phyloP scores from a whole-genome alignment of 2,797 vertebrate genomes.

The Sciaenops ocellatus region DNA sequence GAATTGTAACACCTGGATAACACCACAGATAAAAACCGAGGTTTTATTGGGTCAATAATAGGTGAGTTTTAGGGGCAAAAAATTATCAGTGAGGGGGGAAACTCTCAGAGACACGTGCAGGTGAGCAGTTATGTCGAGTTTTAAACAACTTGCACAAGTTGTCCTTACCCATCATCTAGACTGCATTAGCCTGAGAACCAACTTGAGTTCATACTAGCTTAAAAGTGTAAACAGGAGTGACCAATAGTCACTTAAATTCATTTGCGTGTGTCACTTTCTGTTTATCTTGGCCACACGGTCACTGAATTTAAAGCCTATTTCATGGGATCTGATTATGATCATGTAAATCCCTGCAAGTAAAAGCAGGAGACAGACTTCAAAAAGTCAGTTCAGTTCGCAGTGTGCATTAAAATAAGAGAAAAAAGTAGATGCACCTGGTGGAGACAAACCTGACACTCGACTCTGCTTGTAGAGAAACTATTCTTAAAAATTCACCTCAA shows the following conservation, averaged over 20 bases:
- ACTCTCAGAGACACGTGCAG: constrained; percentile 86
- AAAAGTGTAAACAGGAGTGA: not conserved
- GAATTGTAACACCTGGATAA: constrained; percentile 47
- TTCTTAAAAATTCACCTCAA: constrained; percentile 8
- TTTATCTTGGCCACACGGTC: not conserved
- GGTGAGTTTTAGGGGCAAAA: constrained; percentile 83
- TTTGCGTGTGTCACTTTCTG: constrained; percentile 10
- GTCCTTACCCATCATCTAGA: constrained; percentile 2
- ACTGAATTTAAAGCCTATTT: not conserved
- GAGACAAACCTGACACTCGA: constrained; percentile 5
- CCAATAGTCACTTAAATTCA: not conserved
- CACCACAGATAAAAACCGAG: constrained; percentile 53
- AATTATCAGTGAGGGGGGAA: constrained; percentile 83
- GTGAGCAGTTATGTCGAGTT: constrained; percentile 86
- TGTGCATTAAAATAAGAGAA: constrained; percentile 1
- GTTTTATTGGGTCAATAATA: constrained; percentile 77
- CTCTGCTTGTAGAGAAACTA: constrained; percentile 8
- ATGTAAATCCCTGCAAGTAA: not conserved
- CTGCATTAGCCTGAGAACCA: constrained; percentile 10
- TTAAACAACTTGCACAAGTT: constrained; percentile 12
- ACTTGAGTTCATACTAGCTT: not conserved
- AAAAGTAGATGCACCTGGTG: not conserved
- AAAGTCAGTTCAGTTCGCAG: not conserved
- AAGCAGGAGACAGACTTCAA: not conserved
- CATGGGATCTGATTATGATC: not conserved